phyloP scores from a whole-genome alignment of 2,113 vertebrate genomes.

The Ceyx margarethae region DNA sequence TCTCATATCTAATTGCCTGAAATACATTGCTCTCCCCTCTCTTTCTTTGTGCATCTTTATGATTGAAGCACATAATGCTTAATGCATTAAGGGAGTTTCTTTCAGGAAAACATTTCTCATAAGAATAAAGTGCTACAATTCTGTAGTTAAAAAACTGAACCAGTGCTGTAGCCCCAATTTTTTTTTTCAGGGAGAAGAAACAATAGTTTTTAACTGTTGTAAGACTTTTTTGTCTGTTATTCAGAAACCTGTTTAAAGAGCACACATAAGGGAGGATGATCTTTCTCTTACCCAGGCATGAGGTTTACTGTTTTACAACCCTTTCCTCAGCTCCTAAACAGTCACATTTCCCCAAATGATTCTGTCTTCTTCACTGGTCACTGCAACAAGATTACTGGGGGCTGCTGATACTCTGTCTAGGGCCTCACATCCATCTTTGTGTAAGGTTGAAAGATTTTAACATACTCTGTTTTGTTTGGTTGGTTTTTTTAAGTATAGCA shows the following conservation, averaged over 20 bases:
- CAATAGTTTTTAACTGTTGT: neutral
- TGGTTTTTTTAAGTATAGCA: neutral
- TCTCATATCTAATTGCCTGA: slow-evolving; percentile 17
- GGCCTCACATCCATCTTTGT: rapidly evolving
- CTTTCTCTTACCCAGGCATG: neutral
- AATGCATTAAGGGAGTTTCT: neutral
- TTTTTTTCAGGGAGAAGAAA: neutral
- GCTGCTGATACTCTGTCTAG: neutral
- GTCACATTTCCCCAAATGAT: neutral
- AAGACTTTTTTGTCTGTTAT: neutral
- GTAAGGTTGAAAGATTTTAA: neutral
- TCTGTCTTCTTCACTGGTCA: neutral
- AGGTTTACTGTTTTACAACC: neutral
- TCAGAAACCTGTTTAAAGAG: neutral
- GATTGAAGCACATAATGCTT: neutral
- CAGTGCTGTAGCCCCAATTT: neutral
- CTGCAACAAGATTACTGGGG: neutral
- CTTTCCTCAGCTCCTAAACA: neutral
- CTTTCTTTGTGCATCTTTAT: neutral
- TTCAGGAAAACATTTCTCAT: neutral
- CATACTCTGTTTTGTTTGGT: too few relatives aligned
- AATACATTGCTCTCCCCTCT: neutral
- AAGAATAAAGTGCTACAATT: neutral
- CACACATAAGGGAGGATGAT: neutral
- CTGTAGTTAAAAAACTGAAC: neutral